Evolutionary conservation across 2,113 vertebrate genomes (phyloP), one percentile per base, ranked within the genome.

Genomic region (Gallinago paraguaiae): DNA sequence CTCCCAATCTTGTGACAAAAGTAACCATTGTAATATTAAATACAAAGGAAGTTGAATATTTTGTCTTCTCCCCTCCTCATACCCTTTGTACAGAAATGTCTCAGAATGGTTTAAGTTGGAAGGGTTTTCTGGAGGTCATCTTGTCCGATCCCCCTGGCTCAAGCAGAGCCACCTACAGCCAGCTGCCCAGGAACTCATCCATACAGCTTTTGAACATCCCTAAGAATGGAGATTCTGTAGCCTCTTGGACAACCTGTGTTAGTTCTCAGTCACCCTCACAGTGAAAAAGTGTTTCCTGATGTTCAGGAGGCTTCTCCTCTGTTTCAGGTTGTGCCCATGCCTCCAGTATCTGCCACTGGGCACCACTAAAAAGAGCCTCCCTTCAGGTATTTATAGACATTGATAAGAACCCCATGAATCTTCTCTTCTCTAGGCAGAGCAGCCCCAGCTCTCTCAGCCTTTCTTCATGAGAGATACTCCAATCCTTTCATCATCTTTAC

Each of bases 11-110:
- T 15, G 24, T 67, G 37, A n/a, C 2, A 6, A 86, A 93, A 89
- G 57, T 33, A 80, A 1, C 7, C 1, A 43, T 57, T 76, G 80
- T 63, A 65, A 51, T 70, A 70, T 43, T 75, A 72, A 59, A 83
- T 13, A 7, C 12, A 27, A 88, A 67, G 13, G 19, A 78, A 74
- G 22, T 1, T 61, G 5, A 4, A 8, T 13, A 41, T 61, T 85
- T 69, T 75, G 4, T 15, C 19, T 18, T 37, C 24, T 5, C 7
- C 19, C 13, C 24, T 71, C 37, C 13, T 27, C 0, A 0, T 9
- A 4, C 23, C 2, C 10, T 9, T 28, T 59, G 46, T 10, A 89
- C 23, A 53, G n/a, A 51, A 74, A 85, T 41, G 25, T 84, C 9
- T 77, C 9, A 57, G n/a, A 84, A 71, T 22, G 20, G 27, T 0